These are phyloP conservation scores for Philaenus spumarius DNA, from an alignment of 1,140 invertebrate genomes.

Conservation along the genomic window DNA sequence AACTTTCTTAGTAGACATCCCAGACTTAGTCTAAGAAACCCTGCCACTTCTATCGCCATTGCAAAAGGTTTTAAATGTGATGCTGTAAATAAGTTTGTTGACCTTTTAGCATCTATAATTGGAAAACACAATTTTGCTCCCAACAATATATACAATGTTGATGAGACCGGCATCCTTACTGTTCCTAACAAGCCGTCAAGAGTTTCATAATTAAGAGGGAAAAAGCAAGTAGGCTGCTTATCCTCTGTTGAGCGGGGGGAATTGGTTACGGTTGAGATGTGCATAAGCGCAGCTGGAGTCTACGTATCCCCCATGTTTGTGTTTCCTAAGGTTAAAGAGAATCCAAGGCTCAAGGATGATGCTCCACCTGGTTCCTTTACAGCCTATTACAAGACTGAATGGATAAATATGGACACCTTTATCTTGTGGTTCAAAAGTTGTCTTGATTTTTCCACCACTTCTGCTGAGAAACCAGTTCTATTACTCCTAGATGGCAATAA, in stretches of 20 bases:
- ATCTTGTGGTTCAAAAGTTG: slow-evolving; percentile 1
- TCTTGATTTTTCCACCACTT: slow-evolving; percentile 6
- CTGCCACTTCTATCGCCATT: slow-evolving; percentile 14
- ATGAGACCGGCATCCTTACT: slow-evolving; percentile 40
- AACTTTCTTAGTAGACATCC: slow-evolving; percentile 11
- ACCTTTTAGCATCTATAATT: slow-evolving; percentile 13
- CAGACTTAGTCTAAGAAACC: slow-evolving; percentile 9
- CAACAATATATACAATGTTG: too few species aligned
- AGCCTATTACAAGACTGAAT: slow-evolving; percentile 32
- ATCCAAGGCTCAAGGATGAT: slow-evolving; percentile 22
- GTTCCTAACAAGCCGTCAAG: slow-evolving; percentile 34
- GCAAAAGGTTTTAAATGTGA: slow-evolving; percentile 14
- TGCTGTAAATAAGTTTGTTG: slow-evolving; percentile 14
- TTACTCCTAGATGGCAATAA: slow-evolving; percentile 37
- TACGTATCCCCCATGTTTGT: slow-evolving; percentile 39
- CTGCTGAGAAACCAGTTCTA: slow-evolving; percentile 33
- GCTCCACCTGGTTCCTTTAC: slow-evolving; percentile 32
- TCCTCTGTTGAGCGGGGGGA: slow-evolving; percentile 35
- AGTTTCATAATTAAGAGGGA: slow-evolving; percentile 32
- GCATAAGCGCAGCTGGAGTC: slow-evolving; percentile 39
- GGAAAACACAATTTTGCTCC: slow-evolving; percentile 17
- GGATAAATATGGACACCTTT: slow-evolving; percentile 17
- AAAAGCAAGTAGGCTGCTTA: too few species aligned
- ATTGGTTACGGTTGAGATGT: slow-evolving; percentile 32
- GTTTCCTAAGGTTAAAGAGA: slow-evolving; percentile 36